Base-by-base conservation (phyloP, 2,113 vertebrate species). In the Lates calcarifer region DNA sequence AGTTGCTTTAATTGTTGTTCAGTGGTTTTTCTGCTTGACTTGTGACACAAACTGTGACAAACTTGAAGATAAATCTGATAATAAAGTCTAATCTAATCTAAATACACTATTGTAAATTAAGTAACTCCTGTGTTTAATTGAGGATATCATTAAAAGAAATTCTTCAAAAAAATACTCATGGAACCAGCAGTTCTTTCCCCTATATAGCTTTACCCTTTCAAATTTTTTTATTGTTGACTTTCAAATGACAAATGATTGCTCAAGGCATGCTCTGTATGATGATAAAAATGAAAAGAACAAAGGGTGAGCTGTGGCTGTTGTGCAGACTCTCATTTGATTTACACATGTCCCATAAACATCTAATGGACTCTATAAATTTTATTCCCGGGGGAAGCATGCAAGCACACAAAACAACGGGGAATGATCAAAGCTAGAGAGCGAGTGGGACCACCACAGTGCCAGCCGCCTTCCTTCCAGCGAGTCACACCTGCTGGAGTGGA, bases 291-390 rank as follows among this genome's bases (percentile, higher is more conserved):
- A 47, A 60, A 65, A 83, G 76, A 90, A 89, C 82, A 91, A 90
- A 87, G 78, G 68, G 33, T 79, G 78, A 88, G 85, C 64, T 67
- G 15, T 15, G 29, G 58, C 74, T 77, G 79, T 64, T 90, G 47
- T 75, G 41, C 77, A 85, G 83, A 69, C 72, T 79, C 70, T 80
- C 10, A 10, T 90, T 89, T 89, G 86, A 90, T 91, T 92, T 91
- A 89, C 86, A 83, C 82, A 5, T 72, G 84, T 87, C 89, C 82
- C 75, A 68, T 90, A 91, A 92, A 92, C 84, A 72, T 80, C 85
- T 91, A 91, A 92, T 85, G 82, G 82, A 83, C 79, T 83, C 85
- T 68, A 79, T 92, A 87, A 88, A 92, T 79, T 77, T 69, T 84
- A 26, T 83, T 80, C 81, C 77, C 41, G 33, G 37, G 71, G 79